Conservation (phyloP, 2,113 vertebrate species). For the Oncorhynchus mykiss region DNA sequence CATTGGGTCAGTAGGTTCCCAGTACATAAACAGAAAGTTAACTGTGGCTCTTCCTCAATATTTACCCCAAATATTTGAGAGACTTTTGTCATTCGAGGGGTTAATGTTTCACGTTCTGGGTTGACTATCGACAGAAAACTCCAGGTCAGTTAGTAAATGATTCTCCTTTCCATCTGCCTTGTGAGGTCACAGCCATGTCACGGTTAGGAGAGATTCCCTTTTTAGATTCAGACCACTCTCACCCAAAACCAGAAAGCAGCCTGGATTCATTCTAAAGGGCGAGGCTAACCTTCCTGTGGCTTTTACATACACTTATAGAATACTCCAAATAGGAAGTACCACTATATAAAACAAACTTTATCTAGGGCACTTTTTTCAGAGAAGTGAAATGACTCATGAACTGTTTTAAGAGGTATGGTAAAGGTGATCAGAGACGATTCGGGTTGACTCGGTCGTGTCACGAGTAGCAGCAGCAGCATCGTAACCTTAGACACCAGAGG, state of each 20-base stretch:
- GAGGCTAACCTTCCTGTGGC: no score
- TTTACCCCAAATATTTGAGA: slow-evolving; percentile 18
- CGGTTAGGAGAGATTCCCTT: slow-evolving; percentile 18
- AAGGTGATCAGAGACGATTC: slow-evolving; percentile 10
- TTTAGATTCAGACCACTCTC: background rate
- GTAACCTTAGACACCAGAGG: slow-evolving; percentile 6
- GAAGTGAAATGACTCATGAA: slow-evolving; percentile 28
- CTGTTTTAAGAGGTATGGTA: slow-evolving; percentile 12
- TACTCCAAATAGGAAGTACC: slow-evolving; percentile 3
- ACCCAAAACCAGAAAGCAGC: slow-evolving; percentile 6
- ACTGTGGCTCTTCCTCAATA: no score
- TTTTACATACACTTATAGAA: slow-evolving; percentile 1
- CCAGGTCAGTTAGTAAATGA: slow-evolving; percentile 31
- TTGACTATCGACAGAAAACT: slow-evolving; percentile 22
- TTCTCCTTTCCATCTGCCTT: slow-evolving; percentile 10
- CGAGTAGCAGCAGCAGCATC: slow-evolving; percentile 26
- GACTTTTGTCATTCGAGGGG: slow-evolving; percentile 25
- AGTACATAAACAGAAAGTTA: no score
- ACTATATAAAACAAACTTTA: slow-evolving; percentile 23
- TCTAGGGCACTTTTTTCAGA: slow-evolving; percentile 23
- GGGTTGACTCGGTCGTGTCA: slow-evolving; percentile 2
- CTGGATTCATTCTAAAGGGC: no score
- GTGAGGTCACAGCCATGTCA: background rate
- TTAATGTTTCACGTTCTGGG: slow-evolving; percentile 61
- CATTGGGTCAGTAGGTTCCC: slow-evolving; percentile 13